phyloP scores from a whole-genome alignment of 2,797 vertebrate genomes.

The Serranus cabrilla region DNA sequence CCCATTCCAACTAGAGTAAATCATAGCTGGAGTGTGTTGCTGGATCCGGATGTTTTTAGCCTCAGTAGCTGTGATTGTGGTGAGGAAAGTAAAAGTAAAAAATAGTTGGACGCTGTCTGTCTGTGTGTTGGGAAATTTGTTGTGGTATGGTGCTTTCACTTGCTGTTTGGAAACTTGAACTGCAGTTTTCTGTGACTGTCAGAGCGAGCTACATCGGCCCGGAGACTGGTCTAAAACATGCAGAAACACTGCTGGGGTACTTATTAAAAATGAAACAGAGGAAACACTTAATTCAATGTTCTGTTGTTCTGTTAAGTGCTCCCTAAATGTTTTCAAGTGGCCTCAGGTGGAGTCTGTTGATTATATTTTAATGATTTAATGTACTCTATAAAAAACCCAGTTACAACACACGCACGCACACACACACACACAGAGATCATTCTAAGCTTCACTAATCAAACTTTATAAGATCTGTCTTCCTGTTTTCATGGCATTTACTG shows the following conservation, averaged over 20 bases:
- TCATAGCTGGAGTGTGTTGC: neutral
- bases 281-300: constrained; percentile 19
- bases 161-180: constrained; percentile 11
- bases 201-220: neutral
- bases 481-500: neutral
- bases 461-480: neutral
- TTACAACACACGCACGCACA: neutral
- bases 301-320: constrained; percentile 7
- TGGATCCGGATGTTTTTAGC: neutral
- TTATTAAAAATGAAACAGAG: constrained; percentile 37
- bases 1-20: neutral
- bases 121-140: constrained; percentile 6
- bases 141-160: constrained; percentile 4
- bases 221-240: neutral
- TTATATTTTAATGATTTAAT: constrained; percentile 7
- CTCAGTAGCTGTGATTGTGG: neutral
- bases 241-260: neutral
- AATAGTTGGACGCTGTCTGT: neutral
- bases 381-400: neutral
- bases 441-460: too few relatives aligned
- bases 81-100: neutral
- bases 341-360: neutral
- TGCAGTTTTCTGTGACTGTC: neutral
- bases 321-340: neutral
- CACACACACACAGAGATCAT: neutral